Conservation (phyloP, 2,888 invertebrate species). For the Eupeodes luniger region DNA sequence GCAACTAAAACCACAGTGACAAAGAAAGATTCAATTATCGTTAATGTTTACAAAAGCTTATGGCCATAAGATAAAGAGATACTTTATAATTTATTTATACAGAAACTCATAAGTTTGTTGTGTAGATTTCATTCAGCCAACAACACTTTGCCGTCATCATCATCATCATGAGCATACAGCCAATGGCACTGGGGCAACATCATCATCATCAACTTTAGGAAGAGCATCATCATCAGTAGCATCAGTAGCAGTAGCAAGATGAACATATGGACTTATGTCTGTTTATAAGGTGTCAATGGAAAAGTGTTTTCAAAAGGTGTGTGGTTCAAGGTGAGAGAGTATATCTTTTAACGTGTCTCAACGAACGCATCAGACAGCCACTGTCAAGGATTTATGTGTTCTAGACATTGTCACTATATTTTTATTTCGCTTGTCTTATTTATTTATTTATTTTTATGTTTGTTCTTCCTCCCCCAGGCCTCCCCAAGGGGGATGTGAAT, state of each 20-base stretch:
- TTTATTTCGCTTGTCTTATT: constrained; percentile 12
- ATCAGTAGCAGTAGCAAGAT: not conserved
- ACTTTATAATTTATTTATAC: constrained; percentile 14
- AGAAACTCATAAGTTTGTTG: constrained; percentile 30
- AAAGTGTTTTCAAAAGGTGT: constrained; percentile 59
- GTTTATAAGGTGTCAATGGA: constrained; percentile 65
- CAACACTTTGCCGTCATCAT: constrained; percentile 38
- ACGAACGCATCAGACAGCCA: constrained; percentile 81
- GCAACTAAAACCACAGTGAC: constrained; percentile 7
- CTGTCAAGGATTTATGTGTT: constrained; percentile 81
- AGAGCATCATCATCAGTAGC: not conserved
- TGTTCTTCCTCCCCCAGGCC: not conserved
- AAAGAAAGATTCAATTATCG: constrained; percentile 54
- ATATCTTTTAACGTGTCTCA: constrained; percentile 59
- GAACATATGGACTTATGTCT: too few species aligned
- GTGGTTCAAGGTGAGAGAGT: constrained; percentile 81
- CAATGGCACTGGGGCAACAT: constrained; percentile 1
- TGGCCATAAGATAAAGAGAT: constrained; percentile 2
- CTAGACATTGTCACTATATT: constrained; percentile 49
- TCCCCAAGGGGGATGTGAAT: constrained; percentile 24
- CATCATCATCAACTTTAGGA: not conserved
- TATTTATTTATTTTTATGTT: constrained; percentile 5
- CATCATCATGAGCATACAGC: not conserved
- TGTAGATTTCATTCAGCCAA: constrained; percentile 38
- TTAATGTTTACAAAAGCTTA: constrained; percentile 54